Base-by-base conservation (phyloP, 2,113 vertebrate genomes). In the Gymnogyps californianus region DNA sequence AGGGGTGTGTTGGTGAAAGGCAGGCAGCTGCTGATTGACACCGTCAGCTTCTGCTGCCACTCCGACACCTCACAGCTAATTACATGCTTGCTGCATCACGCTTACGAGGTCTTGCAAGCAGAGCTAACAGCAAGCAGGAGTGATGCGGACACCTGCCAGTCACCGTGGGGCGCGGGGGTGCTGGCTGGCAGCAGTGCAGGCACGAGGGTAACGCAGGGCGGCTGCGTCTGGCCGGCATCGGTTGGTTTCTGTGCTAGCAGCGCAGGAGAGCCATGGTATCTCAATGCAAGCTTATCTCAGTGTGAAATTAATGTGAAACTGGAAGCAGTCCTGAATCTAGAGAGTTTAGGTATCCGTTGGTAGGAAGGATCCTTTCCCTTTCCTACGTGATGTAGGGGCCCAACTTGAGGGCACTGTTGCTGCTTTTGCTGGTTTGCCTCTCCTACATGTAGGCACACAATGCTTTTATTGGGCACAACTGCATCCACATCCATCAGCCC, bases 401-500 rank as follows among this genome's bases (percentile, higher is more conserved):
- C 59, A 59, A 1, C n/a, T 31, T 2, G 2, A 54, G 31, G 47
- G 24, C 44, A 31, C 20, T 20, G 47, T 8, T 92, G 47, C 51
- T 84, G 69, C 10, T 47, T 57, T 79, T 78, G 31, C 31, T 40
- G 7, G 44, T 65, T 57, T 28, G 32, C 34, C 26, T 72, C 20
- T 57, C 51, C n/a, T 11, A 20, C 3, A 1, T 8, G 0, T 16
- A 42, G 59, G 38, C 15, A 32, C 0, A 0, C 15, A 6, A 1
- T 31, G 52, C 49, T 67, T 74, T 66, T 16, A 4, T 25, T 21
- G 26, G 64, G 21, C 59, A n/a, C 18, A 13, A 3, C 58, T 61
- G 46, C 10, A 6, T 21, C 66, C 14, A 0, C 26, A 4, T 49
- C 70, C 42, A 16, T 21, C 65, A 42, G 40, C 52, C 58, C 18